A percentile compares a stretch with the other conserved stretches of the same genome.
phyloP scores from a whole-genome alignment of 2,113 vertebrate species.

The Plecturocebus donacophilus region DNA sequence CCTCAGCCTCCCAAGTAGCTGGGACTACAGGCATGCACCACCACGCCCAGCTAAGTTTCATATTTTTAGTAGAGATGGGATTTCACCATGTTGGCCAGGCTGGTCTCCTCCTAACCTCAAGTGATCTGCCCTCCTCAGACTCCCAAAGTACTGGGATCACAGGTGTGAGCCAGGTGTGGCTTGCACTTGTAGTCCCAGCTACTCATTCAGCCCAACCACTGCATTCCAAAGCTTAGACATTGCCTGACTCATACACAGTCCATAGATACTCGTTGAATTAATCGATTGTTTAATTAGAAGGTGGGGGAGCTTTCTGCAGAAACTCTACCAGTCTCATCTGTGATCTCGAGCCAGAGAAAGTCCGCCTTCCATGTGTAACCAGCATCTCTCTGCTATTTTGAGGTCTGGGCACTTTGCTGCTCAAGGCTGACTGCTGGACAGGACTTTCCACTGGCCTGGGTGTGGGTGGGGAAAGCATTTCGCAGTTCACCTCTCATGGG shows the following conservation, averaged over 20 bases:
- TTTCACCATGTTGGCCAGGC: too few relatives aligned
- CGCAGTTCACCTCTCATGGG: not conserved
- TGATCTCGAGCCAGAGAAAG: not conserved
- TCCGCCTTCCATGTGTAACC: not conserved
- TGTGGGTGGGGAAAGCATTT: not conserved
- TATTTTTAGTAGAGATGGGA: too few relatives aligned
- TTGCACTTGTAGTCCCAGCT: too few relatives aligned
- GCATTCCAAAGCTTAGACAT: not conserved
- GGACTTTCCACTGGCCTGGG: not conserved
- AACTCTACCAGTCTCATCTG: not conserved
- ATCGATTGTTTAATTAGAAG: not conserved
- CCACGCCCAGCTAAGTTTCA: too few relatives aligned
- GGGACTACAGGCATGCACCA: too few relatives aligned
- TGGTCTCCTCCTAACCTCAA: too few relatives aligned
- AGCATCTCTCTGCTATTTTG: not conserved
- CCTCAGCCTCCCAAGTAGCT: too few relatives aligned
- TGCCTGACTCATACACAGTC: not conserved
- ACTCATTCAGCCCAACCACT: not conserved
- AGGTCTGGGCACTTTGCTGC: not conserved
- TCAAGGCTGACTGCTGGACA: not conserved
- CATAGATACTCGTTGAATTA: not conserved
- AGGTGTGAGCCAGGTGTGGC: too few relatives aligned
- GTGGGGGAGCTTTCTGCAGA: not conserved
- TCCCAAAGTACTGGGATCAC: too few relatives aligned
- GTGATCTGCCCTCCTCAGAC: too few relatives aligned